Base-by-base conservation (phyloP, 2,113 vertebrate species). In the Nerophis lumbriciformis region DNA sequence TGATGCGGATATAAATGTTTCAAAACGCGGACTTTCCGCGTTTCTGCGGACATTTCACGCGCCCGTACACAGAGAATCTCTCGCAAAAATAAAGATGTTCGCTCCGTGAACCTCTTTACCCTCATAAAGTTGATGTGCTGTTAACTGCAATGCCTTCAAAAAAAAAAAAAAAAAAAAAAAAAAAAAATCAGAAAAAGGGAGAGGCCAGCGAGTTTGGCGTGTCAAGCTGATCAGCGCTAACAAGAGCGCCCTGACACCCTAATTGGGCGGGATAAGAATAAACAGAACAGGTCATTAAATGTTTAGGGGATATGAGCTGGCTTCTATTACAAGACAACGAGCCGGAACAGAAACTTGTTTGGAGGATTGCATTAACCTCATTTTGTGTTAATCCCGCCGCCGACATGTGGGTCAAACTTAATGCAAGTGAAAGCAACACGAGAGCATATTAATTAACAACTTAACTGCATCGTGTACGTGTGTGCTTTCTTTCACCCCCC, bases 221-320 rank as follows among this genome's bases (percentile, higher is more conserved):
- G 65, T 78, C 54, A 65, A 6, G 52, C 63, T 50, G 48, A 75
- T 66, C 45, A 15, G 50, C 4, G 66, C 74, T 79, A 79, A 77
- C 79, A 72, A 72, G 66, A 72, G 68, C 61, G n/a, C 42, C 12
- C 64, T 59, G 77, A 61, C 68, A 80, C 38, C 13, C 70, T 83
- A 80, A 83, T 55, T 73, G 68, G 73, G 45, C 50, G 35, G 72
- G 58, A 83, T 68, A 69, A 58, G 68, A 80, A 76, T 76, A 59
- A 76, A 76, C 72, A 73, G 39, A 58, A 69, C 53, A 65, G 78
- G 60, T 74, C 73, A 72, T 70, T 69, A 83, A 78, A 71, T 68
- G 73, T 81, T 78, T 59, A 59, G 59, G 71, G 71, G 65, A 70
- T 53, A 72, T 52, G 63, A 74, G 78, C 51, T 44, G 65, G 12